These are phyloP conservation scores for Troides oblongomaculatus DNA, from an alignment of 2,888 invertebrate species.

Conservation along the genomic window DNA sequence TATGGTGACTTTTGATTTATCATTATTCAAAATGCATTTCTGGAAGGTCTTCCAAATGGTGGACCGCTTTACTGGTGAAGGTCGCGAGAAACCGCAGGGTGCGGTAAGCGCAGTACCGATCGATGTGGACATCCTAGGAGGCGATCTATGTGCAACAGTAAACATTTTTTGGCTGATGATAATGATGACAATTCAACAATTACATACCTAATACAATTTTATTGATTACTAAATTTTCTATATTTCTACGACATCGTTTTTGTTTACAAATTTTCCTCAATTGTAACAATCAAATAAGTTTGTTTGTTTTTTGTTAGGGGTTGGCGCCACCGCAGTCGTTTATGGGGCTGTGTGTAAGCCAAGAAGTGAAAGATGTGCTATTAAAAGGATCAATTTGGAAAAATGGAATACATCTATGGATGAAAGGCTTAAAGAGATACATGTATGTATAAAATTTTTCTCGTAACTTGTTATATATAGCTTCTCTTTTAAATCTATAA, in stretches of 20 bases:
- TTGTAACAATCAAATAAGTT: not conserved
- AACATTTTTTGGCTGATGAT: no score
- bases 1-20: not conserved
- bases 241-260: conserved; percentile 17
- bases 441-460: conserved; percentile 42
- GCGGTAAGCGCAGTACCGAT: no score
- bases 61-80: no score
- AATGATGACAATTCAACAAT: not conserved
- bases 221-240: not conserved
- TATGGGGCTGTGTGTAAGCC: conserved; percentile 96
- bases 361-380: conserved; percentile 96
- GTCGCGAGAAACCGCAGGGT: no score
- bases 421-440: conserved; percentile 91
- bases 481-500: not conserved
- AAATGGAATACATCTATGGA: conserved; percentile 99
- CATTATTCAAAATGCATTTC: no score
- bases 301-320: conserved; percentile 79
- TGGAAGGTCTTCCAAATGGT: no score
- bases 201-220: not conserved
- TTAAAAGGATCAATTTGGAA: conserved; percentile 98
- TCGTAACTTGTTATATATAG: not conserved
- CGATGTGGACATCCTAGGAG: no score
- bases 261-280: not conserved
- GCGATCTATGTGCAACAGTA: no score
- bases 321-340: conserved; percentile 97